Evolutionary conservation across 2,888 invertebrate species (phyloP), one percentile per base, ranked within the genome.

Genomic region (Ferrisia virgata): DNA sequence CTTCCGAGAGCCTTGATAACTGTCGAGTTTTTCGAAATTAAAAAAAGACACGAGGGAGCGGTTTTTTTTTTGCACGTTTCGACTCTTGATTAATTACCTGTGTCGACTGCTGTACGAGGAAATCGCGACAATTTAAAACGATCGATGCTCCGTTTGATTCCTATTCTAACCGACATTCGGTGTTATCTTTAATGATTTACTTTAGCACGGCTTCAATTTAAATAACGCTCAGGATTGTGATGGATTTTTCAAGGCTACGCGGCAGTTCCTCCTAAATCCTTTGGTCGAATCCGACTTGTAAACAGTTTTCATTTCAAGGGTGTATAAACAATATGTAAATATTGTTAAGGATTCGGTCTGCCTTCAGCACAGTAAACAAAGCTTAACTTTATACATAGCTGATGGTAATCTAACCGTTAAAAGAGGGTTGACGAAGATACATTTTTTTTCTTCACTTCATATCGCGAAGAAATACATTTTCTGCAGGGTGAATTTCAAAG

Each of bases 111-210:
- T 22, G 9, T 13, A 58, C 58, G 25, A 58, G 58, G 58, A 58
- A 58, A 64, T 64, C 28, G 64, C 28, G 28, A 64, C 28, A 13
- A 31, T 28, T 15, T 64, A 31, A 25, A 58, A 58, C 64, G 64
- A 64, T 64, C 64, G 64, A 64, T 64, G 13, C 25, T 28, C 25
- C 28, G 64, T 53, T 53, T 53, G 28, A 64, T 28, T 28, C 28
- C 15, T 15, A 31, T 28, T 64, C 15, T 15, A 31, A 31, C 11
- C 25, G 64, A 28, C 25, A 64, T 13, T 25, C 64, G 64, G 13
- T 15, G 64, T 28, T 64, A 64, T 64, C 64, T 64, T 64, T 64
- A 64, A 64, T 64, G 64, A 64, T 64, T 64, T 64, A 64, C 64
- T 25, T n/a, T 64, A 31, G 64, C 53, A 53, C 53, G 53, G 53